Base-by-base conservation (phyloP, 2,113 vertebrate species). In the Pituophis catenifer region DNA sequence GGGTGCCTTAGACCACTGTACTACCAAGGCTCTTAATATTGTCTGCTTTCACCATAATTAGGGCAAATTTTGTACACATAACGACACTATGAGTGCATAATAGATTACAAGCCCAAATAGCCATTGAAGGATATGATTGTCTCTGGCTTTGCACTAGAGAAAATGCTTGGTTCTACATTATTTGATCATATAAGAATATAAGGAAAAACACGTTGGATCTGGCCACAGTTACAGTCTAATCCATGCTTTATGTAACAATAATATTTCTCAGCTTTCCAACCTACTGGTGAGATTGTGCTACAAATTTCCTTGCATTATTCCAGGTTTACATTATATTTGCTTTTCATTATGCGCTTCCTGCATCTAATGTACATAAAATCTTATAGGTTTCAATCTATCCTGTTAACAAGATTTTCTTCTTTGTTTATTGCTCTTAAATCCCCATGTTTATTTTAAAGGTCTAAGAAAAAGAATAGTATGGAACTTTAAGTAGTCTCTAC, bases 261-360 rank as follows among this genome's bases (percentile, higher is more conserved):
- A 52, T 15, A 90, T 52, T 90, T 38, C 88, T n/a, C 38, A 81
- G 52, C 23, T 75, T 81, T 53, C 23, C 53, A 26, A 33, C 33
- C 50, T 89, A 75, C n/a, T 89, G 26, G 33, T 70, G 19, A 85
- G 52, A 58, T 48, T 92, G 26, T 81, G 26, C 33, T 33, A 23
- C 8, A 58, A 81, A 89, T 89, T 52, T 93, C 38, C 38, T 93
- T 58, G 58, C 58, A 10, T 50, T 85, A 58, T 89, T 89, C 23
- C 21, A 11, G 65, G 52, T 44, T 92, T 54, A 33, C 10, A 29
- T 52, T 33, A 58, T 55, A 89, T 85, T 81, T 89, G 53, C 53
- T 50, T 93, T 93, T 89, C 50, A n/a, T 93, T 93, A 70, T 33
- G 38, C 12, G 38, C 65, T 89, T 89, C 50, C 86, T 85, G 65